These are phyloP conservation scores for Amaurobius ferox DNA, from an alignment of 2,888 invertebrate species.

Conservation along the genomic window DNA sequence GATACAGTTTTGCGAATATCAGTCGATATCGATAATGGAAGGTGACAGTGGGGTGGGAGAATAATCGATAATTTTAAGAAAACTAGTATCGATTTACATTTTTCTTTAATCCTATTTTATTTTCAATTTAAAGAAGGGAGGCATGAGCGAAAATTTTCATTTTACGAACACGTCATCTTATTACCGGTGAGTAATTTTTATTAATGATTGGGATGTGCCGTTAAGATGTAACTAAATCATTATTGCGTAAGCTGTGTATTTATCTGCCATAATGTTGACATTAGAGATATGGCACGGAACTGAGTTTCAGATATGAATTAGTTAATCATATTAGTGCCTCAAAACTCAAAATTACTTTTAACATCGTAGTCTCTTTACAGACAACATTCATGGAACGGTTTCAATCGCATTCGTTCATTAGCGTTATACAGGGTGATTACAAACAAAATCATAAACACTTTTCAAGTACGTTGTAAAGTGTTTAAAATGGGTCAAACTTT, in stretches of 20 bases:
- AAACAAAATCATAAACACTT: no score
- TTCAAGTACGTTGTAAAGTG: no score
- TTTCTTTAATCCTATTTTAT: conserved; percentile 63
- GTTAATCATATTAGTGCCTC: no score
- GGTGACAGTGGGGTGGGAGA: conserved; percentile 51
- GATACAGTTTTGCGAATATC: conserved; percentile 59
- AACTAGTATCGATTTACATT: conserved; percentile 63
- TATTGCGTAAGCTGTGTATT: not conserved
- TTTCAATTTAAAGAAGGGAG: conserved; percentile 37
- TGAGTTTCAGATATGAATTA: not conserved
- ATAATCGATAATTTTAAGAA: conserved; percentile 67
- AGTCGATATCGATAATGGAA: conserved; percentile 67
- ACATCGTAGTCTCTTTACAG: no score
- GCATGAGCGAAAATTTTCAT: conserved; percentile 4
- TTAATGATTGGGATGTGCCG: not conserved
- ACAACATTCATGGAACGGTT: no score
- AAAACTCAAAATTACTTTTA: no score
- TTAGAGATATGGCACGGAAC: not conserved
- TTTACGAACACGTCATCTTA: conserved; percentile 1
- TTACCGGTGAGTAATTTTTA: not conserved
- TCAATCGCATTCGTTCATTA: no score
- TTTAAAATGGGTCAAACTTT: no score
- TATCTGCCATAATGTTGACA: not conserved
- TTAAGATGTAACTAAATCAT: not conserved
- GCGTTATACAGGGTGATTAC: no score